phyloP scores from a whole-genome alignment of 1,140 invertebrate genomes.

The Aphaenogaster floridana region DNA sequence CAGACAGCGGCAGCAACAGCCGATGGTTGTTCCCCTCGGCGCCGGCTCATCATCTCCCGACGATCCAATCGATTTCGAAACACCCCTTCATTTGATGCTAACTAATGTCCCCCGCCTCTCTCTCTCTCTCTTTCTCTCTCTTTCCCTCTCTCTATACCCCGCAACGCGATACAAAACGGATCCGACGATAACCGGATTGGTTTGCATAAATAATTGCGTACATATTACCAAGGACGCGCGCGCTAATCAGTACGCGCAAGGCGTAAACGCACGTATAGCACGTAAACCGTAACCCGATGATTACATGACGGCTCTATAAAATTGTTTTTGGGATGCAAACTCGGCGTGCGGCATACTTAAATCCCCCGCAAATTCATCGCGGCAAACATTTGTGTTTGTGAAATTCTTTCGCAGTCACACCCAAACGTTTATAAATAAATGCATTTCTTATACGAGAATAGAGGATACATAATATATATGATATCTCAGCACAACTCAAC shows the following conservation, averaged over 20 bases:
- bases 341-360: slow-evolving; percentile 7
- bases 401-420: background rate
- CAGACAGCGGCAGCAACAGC: slow-evolving; percentile 53
- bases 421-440: background rate
- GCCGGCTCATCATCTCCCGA: slow-evolving; percentile 37
- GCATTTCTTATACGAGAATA: background rate
- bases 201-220: slow-evolving; percentile 75
- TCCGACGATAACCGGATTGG: slow-evolving; percentile 66
- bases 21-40: slow-evolving; percentile 43
- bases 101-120: slow-evolving; percentile 65
- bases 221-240: slow-evolving; percentile 71
- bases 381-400: background rate
- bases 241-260: slow-evolving; percentile 66
- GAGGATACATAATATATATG: background rate
- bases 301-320: slow-evolving; percentile 37
- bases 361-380: slow-evolving; percentile 19
- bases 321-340: slow-evolving; percentile 24
- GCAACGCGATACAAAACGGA: slow-evolving; percentile 70
- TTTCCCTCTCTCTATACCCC: background rate
- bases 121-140: background rate
- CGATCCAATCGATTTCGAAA: slow-evolving; percentile 72
- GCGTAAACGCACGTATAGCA: slow-evolving; percentile 39
- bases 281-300: slow-evolving; percentile 35
- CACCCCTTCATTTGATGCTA: slow-evolving; percentile 68
- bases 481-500: background rate